Percentiles rank a stretch among this genome's conserved stretches.
Conservation (phyloP, 2,113 vertebrate genomes). For the Trachemys scripta region DNA sequence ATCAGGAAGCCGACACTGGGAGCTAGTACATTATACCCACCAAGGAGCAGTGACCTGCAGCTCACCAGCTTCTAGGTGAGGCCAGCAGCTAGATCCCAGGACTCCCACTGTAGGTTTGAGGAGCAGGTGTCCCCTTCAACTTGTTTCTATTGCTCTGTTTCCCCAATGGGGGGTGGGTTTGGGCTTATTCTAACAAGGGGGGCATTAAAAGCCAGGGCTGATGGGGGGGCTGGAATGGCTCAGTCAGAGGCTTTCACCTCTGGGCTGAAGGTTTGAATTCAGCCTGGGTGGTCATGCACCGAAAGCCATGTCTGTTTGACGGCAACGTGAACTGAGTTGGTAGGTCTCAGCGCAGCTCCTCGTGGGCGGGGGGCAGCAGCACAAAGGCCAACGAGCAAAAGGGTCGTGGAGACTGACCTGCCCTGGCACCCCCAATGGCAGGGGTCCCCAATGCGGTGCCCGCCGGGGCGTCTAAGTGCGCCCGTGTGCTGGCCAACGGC, state of each 20-base stretch:
- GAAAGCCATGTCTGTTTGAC: not conserved
- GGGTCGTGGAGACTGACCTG: not conserved
- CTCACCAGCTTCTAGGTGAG: not conserved
- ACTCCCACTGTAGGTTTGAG: not conserved
- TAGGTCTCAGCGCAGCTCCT: not conserved
- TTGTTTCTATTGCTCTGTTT: not conserved
- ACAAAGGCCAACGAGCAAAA: not conserved
- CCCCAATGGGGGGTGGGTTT: no score
- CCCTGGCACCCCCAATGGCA: not conserved
- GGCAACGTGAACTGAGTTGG: not conserved
- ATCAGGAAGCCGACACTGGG: not conserved
- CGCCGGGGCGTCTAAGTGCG: no score
- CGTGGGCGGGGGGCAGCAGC: not conserved
- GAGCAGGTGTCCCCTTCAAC: not conserved
- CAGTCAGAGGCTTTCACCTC: not conserved
- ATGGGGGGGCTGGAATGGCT: not conserved
- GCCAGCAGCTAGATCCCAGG: not conserved
- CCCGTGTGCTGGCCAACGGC: no score
- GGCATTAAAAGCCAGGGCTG: not conserved
- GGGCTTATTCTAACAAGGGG: not conserved
- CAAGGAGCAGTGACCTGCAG: not conserved
- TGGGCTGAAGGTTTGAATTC: not conserved
- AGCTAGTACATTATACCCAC: not conserved
- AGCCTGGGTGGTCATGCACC: not conserved
- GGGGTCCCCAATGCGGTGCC: no score